A percentile compares a stretch with the other conserved stretches of the same genome.
Evolutionary conservation across 1,140 invertebrate species (phyloP).

Genomic region (Scaptomyza hsui): DNA sequence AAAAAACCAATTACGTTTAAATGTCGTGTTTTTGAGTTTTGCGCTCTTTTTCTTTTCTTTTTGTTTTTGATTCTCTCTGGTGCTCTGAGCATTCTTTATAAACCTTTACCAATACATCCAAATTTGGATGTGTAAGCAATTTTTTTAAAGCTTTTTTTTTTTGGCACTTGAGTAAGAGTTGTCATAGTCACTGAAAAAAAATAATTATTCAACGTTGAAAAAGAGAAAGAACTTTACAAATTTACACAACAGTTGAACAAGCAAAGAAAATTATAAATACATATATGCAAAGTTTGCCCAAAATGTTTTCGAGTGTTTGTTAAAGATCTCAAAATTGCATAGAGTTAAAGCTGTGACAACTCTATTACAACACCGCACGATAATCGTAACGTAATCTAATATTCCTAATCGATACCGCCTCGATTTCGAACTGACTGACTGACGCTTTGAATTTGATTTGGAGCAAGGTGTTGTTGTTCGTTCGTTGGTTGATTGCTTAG

Average conservation of each 20-base stretch:
- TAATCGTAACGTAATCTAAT: slow-evolving; percentile 44
- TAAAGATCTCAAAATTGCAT: too few species aligned
- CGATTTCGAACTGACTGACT: slow-evolving; percentile 6
- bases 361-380: slow-evolving; percentile 10
- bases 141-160: slow-evolving; percentile 48
- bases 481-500: background rate
- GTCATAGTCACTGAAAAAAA: slow-evolving; percentile 6
- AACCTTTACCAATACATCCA: slow-evolving; percentile 4
- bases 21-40: slow-evolving; percentile 49
- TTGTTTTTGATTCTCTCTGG: background rate
- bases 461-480: slow-evolving; percentile 14
- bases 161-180: slow-evolving; percentile 46
- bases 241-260: slow-evolving; percentile 10
- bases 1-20: slow-evolving; percentile 81
- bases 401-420: slow-evolving; percentile 37
- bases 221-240: background rate
- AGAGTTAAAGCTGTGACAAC: slow-evolving; percentile 11
- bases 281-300: background rate
- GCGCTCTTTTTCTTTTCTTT: slow-evolving; percentile 1
- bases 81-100: slow-evolving; percentile 8
- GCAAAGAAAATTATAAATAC: background rate
- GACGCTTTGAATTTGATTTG: slow-evolving; percentile 24
- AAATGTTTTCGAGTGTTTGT: background rate
- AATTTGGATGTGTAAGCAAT: slow-evolving; percentile 61
- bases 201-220: background rate